These are phyloP conservation scores for Lithophane ornitopus DNA, from an alignment of 2,888 invertebrate species.

Conservation along the genomic window DNA sequence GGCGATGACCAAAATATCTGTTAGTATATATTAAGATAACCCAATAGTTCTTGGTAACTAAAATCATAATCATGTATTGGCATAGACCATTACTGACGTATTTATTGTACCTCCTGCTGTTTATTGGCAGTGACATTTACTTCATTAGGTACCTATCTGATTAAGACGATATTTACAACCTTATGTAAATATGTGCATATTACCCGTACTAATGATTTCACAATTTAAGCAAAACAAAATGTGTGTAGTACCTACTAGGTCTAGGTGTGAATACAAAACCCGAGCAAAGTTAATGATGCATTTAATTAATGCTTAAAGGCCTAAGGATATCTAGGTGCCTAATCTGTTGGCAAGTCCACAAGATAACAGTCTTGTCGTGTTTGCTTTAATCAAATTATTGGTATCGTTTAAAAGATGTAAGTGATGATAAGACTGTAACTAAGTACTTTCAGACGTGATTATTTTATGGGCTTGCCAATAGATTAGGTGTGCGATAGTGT, in stretches of 20 bases:
- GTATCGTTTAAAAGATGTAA: slow-evolving; percentile 22
- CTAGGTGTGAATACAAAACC: slow-evolving; percentile 22
- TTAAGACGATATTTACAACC: slow-evolving; percentile 24
- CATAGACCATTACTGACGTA: slow-evolving; percentile 9
- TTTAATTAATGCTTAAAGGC: slow-evolving; percentile 18
- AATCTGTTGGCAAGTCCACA: slow-evolving; percentile 49
- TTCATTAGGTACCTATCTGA: slow-evolving; percentile 5
- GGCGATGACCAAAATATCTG: not conserved
- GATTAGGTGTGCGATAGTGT: slow-evolving; percentile 42
- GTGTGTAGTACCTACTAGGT: not conserved
- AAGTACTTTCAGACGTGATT: slow-evolving; percentile 36
- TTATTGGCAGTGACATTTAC: not conserved
- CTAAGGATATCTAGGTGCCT: slow-evolving; percentile 20
- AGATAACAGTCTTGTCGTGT: slow-evolving; percentile 36
- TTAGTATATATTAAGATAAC: not conserved
- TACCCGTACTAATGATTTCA: slow-evolving; percentile 18
- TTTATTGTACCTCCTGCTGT: slow-evolving; percentile 36
- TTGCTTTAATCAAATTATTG: slow-evolving; percentile 44
- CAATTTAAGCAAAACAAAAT: slow-evolving; percentile 33
- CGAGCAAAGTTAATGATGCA: slow-evolving; percentile 36
- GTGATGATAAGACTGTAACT: slow-evolving; percentile 32
- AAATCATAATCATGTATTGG: slow-evolving; percentile 12
- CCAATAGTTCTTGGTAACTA: not conserved
- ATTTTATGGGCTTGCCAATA: slow-evolving; percentile 44
- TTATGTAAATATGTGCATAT: slow-evolving; percentile 18